Evolutionary conservation across 2,113 vertebrate genomes (phyloP).

Genomic region (Theropithecus gelada): DNA sequence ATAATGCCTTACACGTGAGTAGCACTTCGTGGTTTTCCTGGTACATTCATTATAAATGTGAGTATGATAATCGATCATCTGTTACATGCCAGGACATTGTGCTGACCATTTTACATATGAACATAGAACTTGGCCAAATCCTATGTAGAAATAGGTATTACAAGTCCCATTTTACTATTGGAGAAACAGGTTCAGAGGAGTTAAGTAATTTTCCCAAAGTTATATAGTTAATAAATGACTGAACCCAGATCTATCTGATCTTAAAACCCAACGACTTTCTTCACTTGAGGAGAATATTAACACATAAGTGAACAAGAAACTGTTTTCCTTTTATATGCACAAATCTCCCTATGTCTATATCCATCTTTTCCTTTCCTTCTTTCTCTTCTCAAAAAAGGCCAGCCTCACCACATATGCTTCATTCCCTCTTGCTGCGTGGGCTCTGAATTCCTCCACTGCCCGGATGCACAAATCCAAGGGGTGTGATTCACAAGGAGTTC

Average conservation of each 20-base stretch:
- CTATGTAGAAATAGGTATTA: background rate
- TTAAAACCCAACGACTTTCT: background rate
- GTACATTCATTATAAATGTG: background rate
- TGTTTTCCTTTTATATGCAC: background rate
- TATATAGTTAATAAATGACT: background rate
- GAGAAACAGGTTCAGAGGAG: background rate
- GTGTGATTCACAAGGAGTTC: background rate
- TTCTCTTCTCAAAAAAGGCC: background rate
- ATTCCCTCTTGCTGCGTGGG: background rate
- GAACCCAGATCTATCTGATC: background rate
- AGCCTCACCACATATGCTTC: background rate
- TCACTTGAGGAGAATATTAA: background rate
- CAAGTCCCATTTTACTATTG: constrained; percentile 7
- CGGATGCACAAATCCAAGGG: background rate
- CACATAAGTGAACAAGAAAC: background rate
- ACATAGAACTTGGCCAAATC: background rate
- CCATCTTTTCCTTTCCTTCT: background rate
- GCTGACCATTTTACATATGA: background rate
- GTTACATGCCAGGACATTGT: background rate
- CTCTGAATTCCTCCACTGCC: background rate
- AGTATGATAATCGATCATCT: background rate
- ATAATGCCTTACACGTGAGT: background rate
- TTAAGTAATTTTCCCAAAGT: background rate
- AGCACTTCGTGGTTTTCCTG: background rate
- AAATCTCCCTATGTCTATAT: background rate